A percentile compares a stretch with the other conserved stretches of the same genome.
Conservation (phyloP, 2,888 invertebrate genomes). For the Anoplius nigerrimus region DNA sequence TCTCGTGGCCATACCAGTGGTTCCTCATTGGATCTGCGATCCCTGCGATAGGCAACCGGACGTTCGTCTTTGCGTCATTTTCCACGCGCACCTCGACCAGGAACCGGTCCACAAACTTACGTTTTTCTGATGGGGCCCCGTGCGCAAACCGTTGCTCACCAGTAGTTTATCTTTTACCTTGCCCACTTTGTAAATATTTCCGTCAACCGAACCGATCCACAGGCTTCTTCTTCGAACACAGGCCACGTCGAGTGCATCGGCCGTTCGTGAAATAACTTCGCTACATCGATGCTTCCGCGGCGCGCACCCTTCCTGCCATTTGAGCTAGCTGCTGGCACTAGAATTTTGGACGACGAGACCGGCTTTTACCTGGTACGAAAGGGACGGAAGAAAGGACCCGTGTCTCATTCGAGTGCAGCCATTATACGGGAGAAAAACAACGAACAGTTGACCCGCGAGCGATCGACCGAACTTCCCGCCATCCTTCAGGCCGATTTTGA, state of each 20-base stretch:
- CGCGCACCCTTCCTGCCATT: conserved; percentile 48
- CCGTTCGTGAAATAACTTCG: conserved; percentile 16
- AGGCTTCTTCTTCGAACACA: not conserved
- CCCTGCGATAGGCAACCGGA: not conserved
- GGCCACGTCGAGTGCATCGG: conserved; percentile 5
- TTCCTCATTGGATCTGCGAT: conserved; percentile 63
- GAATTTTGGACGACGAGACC: conserved; percentile 65
- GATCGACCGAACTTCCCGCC: not conserved
- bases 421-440: conserved; percentile 57
- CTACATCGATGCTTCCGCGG: conserved; percentile 42
- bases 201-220: not conserved
- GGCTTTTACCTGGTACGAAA: conserved; percentile 59
- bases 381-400: conserved; percentile 52
- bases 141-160: too few relatives aligned
- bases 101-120: too few relatives aligned
- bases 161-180: too few relatives aligned
- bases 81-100: not conserved
- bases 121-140: too few relatives aligned
- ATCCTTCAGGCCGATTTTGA: too few relatives aligned
- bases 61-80: not conserved
- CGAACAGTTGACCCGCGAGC: conserved; percentile 39
- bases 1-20: conserved; percentile 81
- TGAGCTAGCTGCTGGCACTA: conserved; percentile 55
- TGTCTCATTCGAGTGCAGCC: conserved; percentile 61
- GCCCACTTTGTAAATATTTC: not conserved